Evolutionary conservation across 2,113 vertebrate genomes (phyloP).

Genomic region (Otolemur garnettii): DNA sequence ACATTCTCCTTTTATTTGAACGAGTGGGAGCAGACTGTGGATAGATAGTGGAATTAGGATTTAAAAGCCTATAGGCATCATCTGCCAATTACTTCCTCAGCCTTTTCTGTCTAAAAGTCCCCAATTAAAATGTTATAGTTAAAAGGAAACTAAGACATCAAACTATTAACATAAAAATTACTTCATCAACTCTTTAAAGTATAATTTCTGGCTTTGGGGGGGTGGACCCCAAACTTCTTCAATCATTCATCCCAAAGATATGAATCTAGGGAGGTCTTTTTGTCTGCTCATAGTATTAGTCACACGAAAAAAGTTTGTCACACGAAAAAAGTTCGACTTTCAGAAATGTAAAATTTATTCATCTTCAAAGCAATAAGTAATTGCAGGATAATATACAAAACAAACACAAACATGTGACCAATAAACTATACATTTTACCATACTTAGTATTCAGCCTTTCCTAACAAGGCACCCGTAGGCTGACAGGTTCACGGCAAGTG

Average conservation of each 20-base stretch:
- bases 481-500: neutral
- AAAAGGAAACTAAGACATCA: neutral
- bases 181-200: neutral
- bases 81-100: neutral
- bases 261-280: neutral
- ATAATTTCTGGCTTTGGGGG: neutral
- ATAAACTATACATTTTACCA: neutral
- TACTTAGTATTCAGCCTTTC: neutral
- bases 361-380: neutral
- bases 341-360: constrained; percentile 6
- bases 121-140: neutral
- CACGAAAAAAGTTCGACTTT: neutral
- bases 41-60: constrained; percentile 18
- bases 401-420: neutral
- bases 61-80: neutral
- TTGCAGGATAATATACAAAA: neutral
- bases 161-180: constrained; percentile 15
- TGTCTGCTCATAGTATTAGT: neutral
- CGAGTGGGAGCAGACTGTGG: neutral
- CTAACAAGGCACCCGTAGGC: fast-evolving
- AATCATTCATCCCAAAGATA: neutral
- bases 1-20: neutral
- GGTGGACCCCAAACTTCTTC: neutral
- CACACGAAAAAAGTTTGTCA: constrained; percentile 17
- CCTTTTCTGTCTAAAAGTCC: neutral